Evolutionary conservation across 2,797 vertebrate species (phyloP).

Genomic region (Carduelis carduelis): DNA sequence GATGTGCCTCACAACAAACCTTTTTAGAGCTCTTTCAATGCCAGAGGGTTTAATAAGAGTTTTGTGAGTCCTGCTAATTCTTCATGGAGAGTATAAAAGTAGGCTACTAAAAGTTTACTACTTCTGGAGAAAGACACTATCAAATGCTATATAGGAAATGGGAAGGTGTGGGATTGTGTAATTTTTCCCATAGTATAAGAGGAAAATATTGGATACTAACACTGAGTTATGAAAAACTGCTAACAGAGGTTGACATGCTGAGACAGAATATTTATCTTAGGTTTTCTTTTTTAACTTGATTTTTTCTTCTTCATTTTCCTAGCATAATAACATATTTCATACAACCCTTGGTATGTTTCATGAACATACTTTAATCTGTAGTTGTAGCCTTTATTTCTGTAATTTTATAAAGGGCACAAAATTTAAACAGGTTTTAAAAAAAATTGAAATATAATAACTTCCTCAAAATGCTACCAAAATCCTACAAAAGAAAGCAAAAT

Average conservation of each 20-base stretch:
- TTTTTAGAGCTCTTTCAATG: not conserved
- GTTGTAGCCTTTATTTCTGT: not conserved
- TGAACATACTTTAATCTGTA: not conserved
- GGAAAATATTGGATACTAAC: not conserved
- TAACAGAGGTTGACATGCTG: not conserved
- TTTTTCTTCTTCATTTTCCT: not conserved
- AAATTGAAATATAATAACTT: not conserved
- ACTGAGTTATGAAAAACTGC: not conserved
- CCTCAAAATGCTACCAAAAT: not conserved
- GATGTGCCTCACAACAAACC: not conserved
- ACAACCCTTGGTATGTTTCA: not conserved
- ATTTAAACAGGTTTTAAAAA: not conserved
- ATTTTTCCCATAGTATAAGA: not conserved
- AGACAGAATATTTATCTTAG: not conserved
- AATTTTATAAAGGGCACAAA: not conserved
- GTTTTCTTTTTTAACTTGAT: not conserved
- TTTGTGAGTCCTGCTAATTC: not conserved
- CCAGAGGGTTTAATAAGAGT: not conserved
- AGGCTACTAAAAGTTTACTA: not conserved
- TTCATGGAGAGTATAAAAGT: not conserved
- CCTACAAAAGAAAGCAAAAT: not conserved
- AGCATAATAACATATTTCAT: not conserved
- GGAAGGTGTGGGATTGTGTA: not conserved
- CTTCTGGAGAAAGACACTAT: not conserved
- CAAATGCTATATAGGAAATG: not conserved